Evolutionary conservation across 2,113 vertebrate genomes (phyloP).

Genomic region (Gavia stellata): DNA sequence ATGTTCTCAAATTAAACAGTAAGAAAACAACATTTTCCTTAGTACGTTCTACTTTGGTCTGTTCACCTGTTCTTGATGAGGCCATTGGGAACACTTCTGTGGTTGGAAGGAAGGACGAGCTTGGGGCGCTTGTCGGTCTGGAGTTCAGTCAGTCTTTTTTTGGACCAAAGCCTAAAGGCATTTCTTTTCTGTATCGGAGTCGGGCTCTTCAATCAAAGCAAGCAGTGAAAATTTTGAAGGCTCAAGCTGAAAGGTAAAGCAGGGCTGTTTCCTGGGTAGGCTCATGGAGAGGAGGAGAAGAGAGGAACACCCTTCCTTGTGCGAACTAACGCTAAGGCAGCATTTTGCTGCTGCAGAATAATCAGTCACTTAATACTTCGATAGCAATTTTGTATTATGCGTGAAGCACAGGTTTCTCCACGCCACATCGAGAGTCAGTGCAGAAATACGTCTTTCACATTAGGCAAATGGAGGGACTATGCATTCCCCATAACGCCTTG

Average conservation of each 20-base stretch:
- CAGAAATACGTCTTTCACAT: neutral
- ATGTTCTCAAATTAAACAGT: neutral
- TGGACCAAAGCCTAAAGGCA: neutral
- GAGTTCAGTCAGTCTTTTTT: neutral
- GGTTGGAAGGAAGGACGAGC: neutral
- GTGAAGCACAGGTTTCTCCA: neutral
- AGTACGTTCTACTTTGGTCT: neutral
- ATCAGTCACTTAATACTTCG: neutral
- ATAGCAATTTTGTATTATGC: accelerated
- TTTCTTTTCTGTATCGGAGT: accelerated
- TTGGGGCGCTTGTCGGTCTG: neutral
- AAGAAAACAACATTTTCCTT: neutral
- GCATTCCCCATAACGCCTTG: neutral
- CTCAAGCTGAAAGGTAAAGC: neutral
- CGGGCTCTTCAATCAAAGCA: neutral
- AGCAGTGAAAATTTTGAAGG: neutral
- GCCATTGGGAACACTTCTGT: neutral
- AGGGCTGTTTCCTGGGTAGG: neutral
- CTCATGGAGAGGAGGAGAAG: neutral
- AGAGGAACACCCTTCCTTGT: neutral
- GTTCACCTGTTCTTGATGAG: neutral
- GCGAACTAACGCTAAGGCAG: neutral
- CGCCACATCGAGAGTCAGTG: accelerated
- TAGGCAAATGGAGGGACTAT: neutral
- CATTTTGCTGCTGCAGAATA: neutral